Evolutionary conservation across 2,113 vertebrate genomes (phyloP).

Genomic region (Helogale parvula): DNA sequence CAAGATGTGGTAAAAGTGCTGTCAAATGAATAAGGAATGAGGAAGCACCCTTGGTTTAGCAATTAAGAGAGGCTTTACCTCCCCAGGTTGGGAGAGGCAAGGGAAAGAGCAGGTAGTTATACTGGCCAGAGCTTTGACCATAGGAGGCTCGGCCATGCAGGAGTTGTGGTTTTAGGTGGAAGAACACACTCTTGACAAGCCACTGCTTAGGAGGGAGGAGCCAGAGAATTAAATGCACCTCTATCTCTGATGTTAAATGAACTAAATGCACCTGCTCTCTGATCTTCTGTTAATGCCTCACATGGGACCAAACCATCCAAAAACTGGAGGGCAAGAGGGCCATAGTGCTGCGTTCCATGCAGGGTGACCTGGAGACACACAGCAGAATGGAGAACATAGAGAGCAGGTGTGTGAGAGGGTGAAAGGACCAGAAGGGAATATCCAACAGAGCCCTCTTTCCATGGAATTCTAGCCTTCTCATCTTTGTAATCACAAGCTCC

Average conservation of each 20-base stretch:
- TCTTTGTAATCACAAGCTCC: neutral
- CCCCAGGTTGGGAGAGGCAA: neutral
- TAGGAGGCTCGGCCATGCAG: neutral
- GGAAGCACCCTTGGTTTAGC: neutral
- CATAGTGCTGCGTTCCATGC: neutral
- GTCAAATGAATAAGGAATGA: neutral
- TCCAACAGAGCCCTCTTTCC: neutral
- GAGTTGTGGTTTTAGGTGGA: neutral
- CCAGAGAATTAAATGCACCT: neutral
- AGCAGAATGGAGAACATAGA: too few species aligned
- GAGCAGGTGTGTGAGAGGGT: too few species aligned
- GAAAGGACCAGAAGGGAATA: neutral
- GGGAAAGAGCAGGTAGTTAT: too few species aligned
- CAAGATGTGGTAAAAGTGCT: neutral
- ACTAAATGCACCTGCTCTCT: neutral
- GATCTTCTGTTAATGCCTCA: neutral
- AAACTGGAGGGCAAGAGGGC: neutral
- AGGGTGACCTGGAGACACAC: neutral
- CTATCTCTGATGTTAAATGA: neutral
- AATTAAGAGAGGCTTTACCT: neutral
- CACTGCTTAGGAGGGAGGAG: neutral
- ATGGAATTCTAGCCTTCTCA: neutral
- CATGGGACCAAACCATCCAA: neutral
- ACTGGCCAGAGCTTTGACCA: accelerated
- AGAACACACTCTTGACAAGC: neutral